phyloP scores from a whole-genome alignment of 2,797 vertebrate species.

The Chromobotia macracanthus region DNA sequence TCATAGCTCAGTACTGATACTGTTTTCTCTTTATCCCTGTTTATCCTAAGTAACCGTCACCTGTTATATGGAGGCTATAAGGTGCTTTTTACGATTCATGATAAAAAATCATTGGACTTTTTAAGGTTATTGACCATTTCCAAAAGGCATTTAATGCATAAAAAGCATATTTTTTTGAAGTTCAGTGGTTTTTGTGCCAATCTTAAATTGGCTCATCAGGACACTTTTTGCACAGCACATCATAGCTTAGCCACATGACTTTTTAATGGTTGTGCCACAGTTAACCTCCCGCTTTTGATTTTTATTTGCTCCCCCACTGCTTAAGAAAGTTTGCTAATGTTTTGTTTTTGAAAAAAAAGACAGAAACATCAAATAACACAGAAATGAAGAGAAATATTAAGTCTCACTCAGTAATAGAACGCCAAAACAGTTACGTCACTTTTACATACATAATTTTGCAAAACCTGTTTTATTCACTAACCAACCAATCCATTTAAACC shows the following conservation, averaged over 20 bases:
- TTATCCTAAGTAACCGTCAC: conserved; percentile 65
- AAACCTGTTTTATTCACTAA: too few species aligned
- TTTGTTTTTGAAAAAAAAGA: conserved; percentile 43
- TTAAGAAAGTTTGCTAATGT: conserved; percentile 52
- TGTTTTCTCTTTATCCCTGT: conserved; percentile 1
- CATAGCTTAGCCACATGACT: conserved; percentile 43
- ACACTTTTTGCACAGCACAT: conserved; percentile 68
- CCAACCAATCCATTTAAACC: too few species aligned
- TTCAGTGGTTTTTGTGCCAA: conserved; percentile 78
- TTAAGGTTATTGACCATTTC: conserved; percentile 76
- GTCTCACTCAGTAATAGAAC: too few species aligned
- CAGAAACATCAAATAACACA: conserved; percentile 49
- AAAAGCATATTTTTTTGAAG: conserved; percentile 75
- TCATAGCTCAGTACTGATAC: conserved; percentile 74
- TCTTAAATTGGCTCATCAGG: conserved; percentile 79
- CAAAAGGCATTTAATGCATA: conserved; percentile 73
- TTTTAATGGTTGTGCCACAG: conserved; percentile 42
- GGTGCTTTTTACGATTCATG: conserved; percentile 78
- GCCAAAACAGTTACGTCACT: neutral
- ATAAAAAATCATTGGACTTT: conserved; percentile 82
- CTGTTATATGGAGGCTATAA: conserved; percentile 73
- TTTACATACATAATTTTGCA: neutral
- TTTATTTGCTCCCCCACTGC: conserved; percentile 57
- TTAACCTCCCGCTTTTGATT: conserved; percentile 53
- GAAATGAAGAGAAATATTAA: neutral